Conservation (phyloP, 2,113 vertebrate genomes). For the Oplegnathus fasciatus region DNA sequence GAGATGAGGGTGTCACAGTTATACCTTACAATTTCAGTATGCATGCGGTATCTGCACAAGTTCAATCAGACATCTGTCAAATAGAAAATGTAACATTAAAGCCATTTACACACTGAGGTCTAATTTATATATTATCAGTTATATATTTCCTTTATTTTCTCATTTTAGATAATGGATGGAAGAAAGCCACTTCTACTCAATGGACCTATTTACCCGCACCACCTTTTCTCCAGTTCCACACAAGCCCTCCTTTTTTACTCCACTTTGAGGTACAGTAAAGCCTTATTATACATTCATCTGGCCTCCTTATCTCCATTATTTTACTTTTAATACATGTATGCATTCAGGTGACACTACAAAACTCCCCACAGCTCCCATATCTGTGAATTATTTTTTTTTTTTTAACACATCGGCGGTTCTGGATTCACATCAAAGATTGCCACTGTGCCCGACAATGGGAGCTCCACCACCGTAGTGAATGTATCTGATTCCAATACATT, state of each 20-base stretch:
- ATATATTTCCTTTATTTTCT: neutral
- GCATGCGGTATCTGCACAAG: neutral
- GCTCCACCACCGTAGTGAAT: constrained; percentile 39
- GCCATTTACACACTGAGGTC: constrained; percentile 8
- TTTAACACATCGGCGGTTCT: constrained; percentile 43
- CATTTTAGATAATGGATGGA: constrained; percentile 21
- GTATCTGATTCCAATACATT: constrained; percentile 69
- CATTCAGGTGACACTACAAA: constrained; percentile 63
- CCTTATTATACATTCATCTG: constrained; percentile 43
- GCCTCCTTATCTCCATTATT: constrained; percentile 39
- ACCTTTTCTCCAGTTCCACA: neutral
- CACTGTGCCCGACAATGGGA: constrained; percentile 48
- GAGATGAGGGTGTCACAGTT: constrained; percentile 14
- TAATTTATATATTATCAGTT: constrained; percentile 9
- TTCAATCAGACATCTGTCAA: constrained; percentile 38
- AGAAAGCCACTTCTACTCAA: neutral
- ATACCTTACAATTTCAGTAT: constrained; percentile 20
- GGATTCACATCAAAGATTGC: constrained; percentile 75
- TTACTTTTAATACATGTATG: constrained; percentile 61
- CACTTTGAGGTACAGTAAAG: constrained; percentile 29
- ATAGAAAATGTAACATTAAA: constrained; percentile 26
- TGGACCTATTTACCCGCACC: neutral
- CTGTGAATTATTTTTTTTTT: constrained; percentile 25
- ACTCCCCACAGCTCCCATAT: constrained; percentile 55
- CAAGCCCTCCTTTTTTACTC: neutral